A percentile compares a stretch with the other conserved stretches of the same genome.
Conservation (phyloP, 1,140 invertebrate species). For the Whitmania pigra region DNA sequence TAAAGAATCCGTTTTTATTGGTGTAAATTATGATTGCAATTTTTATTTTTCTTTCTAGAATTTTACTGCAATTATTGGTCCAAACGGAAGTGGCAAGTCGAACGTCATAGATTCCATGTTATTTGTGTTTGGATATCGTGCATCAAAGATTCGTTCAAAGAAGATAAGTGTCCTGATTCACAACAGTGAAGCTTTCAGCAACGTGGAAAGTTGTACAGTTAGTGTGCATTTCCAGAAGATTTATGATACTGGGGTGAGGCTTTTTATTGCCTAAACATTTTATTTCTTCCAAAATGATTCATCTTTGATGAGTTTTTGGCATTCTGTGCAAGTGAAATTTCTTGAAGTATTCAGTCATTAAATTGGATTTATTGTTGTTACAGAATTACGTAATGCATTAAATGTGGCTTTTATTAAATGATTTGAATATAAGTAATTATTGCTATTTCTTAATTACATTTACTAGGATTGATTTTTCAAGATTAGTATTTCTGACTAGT, state of each 20-base stretch:
- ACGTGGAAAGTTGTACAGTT: slow-evolving; percentile 70
- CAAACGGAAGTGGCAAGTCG: slow-evolving; percentile 98
- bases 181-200: slow-evolving; percentile 69
- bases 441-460: too few species aligned
- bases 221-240: slow-evolving; percentile 81
- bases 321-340: too few species aligned
- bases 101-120: slow-evolving; percentile 99
- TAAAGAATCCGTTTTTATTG: slow-evolving; percentile 26
- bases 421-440: too few species aligned
- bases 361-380: too few species aligned
- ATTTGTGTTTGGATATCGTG: slow-evolving; percentile 95
- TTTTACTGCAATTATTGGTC: slow-evolving; percentile 91
- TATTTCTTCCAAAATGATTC: too few species aligned
- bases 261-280: slow-evolving; percentile 24
- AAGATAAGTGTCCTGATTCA: slow-evolving; percentile 87
- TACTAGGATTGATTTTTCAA: too few species aligned
- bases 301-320: too few species aligned
- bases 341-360: too few species aligned
- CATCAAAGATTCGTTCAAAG: slow-evolving; percentile 87
- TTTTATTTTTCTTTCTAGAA: slow-evolving; percentile 49
- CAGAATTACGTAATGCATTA: too few species aligned
- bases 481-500: too few species aligned
- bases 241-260: slow-evolving; percentile 52
- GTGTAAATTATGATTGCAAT: neutral
- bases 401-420: too few species aligned